Conservation (phyloP, 2,888 invertebrate genomes). For the Athalia rosae region DNA sequence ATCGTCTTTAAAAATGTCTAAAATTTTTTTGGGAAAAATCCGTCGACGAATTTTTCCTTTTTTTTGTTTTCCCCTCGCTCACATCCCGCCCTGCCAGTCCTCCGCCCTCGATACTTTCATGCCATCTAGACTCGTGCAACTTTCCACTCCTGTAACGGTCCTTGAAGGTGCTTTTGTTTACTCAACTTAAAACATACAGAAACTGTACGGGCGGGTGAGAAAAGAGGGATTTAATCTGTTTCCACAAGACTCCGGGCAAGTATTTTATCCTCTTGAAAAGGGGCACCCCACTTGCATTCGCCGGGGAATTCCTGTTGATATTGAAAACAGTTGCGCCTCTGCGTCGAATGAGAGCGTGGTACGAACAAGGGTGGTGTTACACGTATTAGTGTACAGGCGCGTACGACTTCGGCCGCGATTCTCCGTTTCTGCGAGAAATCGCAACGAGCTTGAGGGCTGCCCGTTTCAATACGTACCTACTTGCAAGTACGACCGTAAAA, state of each 20-base stretch:
- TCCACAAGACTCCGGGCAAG: not conserved
- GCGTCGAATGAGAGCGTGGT: not conserved
- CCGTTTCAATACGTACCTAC: not conserved
- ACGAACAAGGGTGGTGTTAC: not conserved
- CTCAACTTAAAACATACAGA: not conserved
- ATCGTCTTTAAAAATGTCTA: too few relatives aligned
- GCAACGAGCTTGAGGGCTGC: not conserved
- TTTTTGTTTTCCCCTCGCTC: too few relatives aligned
- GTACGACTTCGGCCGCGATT: not conserved
- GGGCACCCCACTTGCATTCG: too few relatives aligned
- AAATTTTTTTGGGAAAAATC: too few relatives aligned
- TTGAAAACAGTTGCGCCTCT: slow-evolving; percentile 17
- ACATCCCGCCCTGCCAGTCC: too few relatives aligned
- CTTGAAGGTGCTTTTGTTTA: slow-evolving; percentile 25
- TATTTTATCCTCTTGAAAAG: slow-evolving; percentile 9
- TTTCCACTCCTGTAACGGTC: slow-evolving; percentile 5
- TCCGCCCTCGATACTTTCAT: not conserved
- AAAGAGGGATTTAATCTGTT: slow-evolving; percentile 17
- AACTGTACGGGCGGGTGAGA: too few relatives aligned
- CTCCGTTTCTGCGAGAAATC: not conserved
- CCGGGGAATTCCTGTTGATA: slow-evolving; percentile 5
- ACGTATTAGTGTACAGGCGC: not conserved
- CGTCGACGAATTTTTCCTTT: too few relatives aligned
- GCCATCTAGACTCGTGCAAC: slow-evolving; percentile 17
- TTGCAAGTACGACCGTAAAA: not conserved